Base-by-base conservation (phyloP, 2,888 invertebrate species). In the Fragum sueziense region DNA sequence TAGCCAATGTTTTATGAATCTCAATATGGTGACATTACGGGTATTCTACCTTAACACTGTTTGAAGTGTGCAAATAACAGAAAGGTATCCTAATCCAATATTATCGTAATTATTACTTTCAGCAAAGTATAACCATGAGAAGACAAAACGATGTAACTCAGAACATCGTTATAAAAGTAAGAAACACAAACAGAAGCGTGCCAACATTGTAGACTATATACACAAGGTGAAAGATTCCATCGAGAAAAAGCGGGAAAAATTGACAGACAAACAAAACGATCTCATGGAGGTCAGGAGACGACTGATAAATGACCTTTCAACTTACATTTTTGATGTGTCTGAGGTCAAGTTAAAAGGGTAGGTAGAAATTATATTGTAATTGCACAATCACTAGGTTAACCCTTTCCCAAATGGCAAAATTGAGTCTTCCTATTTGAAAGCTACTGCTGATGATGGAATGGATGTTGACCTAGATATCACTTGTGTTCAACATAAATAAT, bases 301-400 rank as follows among this genome's bases (percentile, higher is more conserved):
- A 51, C 80, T 79, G 31, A 79, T 84, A n/a, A 47, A 25, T 52
- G 80, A 84, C 79, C 80, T 84, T 62, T 79, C 80, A 25, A 76
- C 76, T 9, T 84, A 79, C 70, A 84, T 84, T 34, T 84, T 84
- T 79, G 74, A 77, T 41, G 76, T 84, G 54, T 76, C 78, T 1
- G 84, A 80, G 47, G 84, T 84, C 33, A 80, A 74, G 52, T 59
- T 41, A 3, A 75, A 78, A 72, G 72, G 80, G 83, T 83, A 54
- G 61, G 65, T 51, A n/a, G n/a, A n/a, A n/a, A n/a, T n/a, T n/a
- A n/a, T n/a, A n/a, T n/a, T n/a, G n/a, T n/a, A n/a, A n/a, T n/a
- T n/a, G n/a, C n/a, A n/a, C n/a, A n/a, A n/a, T n/a, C n/a, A n/a
- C n/a, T n/a, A n/a, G n/a, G n/a, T n/a, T n/a, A n/a, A n/a, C n/a